phyloP scores from a whole-genome alignment of 2,888 invertebrate genomes.

The Meta bourneti region DNA sequence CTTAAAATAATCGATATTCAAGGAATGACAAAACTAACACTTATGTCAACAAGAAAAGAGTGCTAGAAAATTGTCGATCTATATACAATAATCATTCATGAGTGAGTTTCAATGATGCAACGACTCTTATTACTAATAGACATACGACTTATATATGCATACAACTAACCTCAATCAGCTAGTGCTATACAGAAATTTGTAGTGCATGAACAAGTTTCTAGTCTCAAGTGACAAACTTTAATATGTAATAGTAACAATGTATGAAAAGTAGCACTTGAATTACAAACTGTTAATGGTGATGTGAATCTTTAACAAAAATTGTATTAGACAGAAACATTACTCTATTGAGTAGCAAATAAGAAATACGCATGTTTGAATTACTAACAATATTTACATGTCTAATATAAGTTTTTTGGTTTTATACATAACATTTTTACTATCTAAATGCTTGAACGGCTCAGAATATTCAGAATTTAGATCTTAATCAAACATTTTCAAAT shows the following conservation, averaged over 20 bases:
- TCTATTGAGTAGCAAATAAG: neutral
- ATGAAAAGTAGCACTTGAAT: neutral
- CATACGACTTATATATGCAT: neutral
- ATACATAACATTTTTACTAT: too few species aligned
- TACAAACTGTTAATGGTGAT: neutral
- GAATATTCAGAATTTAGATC: too few species aligned
- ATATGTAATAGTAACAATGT: neutral
- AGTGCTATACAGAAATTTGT: neutral
- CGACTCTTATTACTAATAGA: neutral
- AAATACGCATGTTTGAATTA: neutral
- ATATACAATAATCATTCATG: conserved; percentile 34
- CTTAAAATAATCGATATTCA: conserved; percentile 22
- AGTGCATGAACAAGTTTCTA: neutral
- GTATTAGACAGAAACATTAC: neutral
- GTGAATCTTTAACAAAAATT: neutral
- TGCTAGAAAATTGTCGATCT: conserved; percentile 19
- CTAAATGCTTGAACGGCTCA: too few species aligned
- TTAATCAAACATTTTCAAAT: too few species aligned
- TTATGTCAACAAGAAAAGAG: conserved; percentile 22
- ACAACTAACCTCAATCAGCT: neutral
- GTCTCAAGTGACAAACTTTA: neutral
- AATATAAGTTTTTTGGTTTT: neutral
- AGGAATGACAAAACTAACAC: conserved; percentile 19
- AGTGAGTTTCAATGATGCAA: neutral
- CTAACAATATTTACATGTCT: neutral